These are phyloP conservation scores for Pempheris klunzingeri DNA, from an alignment of 2,797 vertebrate genomes.

Conservation along the genomic window DNA sequence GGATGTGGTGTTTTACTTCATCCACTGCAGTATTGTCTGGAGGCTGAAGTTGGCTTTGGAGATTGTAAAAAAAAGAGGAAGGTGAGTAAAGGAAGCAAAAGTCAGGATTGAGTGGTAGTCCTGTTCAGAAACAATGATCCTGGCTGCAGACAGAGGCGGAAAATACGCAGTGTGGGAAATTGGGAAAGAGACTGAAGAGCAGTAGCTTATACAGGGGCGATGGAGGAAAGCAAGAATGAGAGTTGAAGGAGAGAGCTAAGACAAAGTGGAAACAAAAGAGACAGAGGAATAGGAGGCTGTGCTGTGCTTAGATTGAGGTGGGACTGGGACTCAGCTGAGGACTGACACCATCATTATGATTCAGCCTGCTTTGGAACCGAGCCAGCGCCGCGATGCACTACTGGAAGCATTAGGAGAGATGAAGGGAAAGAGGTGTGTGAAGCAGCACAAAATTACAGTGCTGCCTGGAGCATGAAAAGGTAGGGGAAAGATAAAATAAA, in stretches of 20 bases:
- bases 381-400: constrained; percentile 65
- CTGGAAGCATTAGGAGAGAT: constrained; percentile 70
- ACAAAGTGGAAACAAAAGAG: constrained; percentile 60
- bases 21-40: constrained; percentile 33
- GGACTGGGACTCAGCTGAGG: constrained; percentile 60
- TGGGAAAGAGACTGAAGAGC: constrained; percentile 21
- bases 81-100: constrained; percentile 42
- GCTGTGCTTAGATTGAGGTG: constrained; percentile 66
- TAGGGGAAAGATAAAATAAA: constrained; percentile 45
- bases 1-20: constrained; percentile 40
- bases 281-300: constrained; percentile 21
- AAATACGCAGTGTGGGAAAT: constrained; percentile 42
- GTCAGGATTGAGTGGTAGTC: constrained; percentile 42
- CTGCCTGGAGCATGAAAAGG: constrained; percentile 48
- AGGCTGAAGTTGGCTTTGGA: constrained; percentile 37
- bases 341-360: constrained; percentile 67
- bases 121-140: constrained; percentile 45
- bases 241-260: constrained; percentile 48
- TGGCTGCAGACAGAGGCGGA: constrained; percentile 36
- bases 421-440: constrained; percentile 69
- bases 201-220: constrained; percentile 30
- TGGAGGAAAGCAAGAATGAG: constrained; percentile 16
- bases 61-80: constrained; percentile 49
- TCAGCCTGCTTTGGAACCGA: constrained; percentile 62
- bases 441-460: constrained; percentile 69